phyloP scores from a whole-genome alignment of 2,797 vertebrate genomes.

The Sarcoramphus papa region DNA sequence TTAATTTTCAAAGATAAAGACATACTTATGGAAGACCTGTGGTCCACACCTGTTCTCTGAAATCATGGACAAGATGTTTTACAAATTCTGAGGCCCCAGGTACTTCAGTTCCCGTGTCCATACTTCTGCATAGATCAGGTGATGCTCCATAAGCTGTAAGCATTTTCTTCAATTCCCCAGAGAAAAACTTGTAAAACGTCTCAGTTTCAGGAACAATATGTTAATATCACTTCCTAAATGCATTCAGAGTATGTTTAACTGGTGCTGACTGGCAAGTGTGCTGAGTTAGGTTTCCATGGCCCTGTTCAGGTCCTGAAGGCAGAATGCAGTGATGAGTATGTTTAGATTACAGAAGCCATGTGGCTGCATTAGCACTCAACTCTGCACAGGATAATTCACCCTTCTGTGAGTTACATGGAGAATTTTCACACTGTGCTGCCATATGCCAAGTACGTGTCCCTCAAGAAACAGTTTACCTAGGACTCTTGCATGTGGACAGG shows the following conservation, averaged over 20 bases:
- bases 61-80: rapidly evolving
- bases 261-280: neutral
- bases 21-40: neutral
- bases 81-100: neutral
- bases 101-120: neutral
- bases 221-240: neutral
- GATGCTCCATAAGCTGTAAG: neutral
- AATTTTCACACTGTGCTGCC: neutral
- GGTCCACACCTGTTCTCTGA: neutral
- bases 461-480: neutral
- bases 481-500: neutral
- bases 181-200: neutral
- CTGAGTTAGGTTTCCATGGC: neutral
- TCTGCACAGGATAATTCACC: neutral
- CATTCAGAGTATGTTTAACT: neutral
- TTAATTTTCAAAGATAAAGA: neutral
- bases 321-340: neutral
- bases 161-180: neutral
- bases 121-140: neutral
- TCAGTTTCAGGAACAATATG: neutral
- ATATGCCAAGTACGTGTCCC: too few relatives aligned
- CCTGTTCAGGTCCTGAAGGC: neutral
- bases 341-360: neutral
- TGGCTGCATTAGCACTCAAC: neutral
- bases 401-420: neutral